phyloP scores from a whole-genome alignment of 2,113 vertebrate species.

The Catagonus wagneri region DNA sequence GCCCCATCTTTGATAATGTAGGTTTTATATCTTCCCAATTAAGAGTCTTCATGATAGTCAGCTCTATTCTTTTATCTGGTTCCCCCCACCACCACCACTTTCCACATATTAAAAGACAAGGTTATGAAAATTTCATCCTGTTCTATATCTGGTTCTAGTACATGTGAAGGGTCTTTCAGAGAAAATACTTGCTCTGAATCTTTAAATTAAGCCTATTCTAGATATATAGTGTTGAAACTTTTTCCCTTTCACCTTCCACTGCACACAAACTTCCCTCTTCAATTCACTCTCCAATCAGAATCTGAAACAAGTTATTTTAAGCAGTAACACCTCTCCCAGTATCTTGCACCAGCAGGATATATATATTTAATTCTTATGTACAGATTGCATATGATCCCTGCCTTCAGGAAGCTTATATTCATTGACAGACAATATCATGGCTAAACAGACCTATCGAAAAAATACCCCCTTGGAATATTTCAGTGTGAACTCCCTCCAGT shows the following conservation, averaged over 20 bases:
- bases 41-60: slow-evolving; percentile 7
- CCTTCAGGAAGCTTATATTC: neutral
- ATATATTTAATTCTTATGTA: neutral
- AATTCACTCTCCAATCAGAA: neutral
- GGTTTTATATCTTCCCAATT: slow-evolving; percentile 55
- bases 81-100: neutral
- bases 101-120: slow-evolving; percentile 45
- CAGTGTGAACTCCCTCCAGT: neutral
- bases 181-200: neutral
- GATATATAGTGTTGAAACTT: neutral
- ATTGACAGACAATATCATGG: neutral
- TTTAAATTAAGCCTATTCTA: slow-evolving; percentile 28
- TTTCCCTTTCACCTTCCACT: neutral
- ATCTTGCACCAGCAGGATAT: neutral
- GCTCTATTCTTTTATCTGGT: slow-evolving; percentile 48
- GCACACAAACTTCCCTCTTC: neutral
- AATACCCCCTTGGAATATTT: neutral
- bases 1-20: slow-evolving; percentile 50
- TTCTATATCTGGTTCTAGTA: slow-evolving; percentile 24
- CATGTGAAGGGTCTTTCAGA: slow-evolving; percentile 11
- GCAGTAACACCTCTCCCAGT: neutral
- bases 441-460: neutral
- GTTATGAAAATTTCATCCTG: neutral
- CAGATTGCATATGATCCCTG: neutral
- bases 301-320: slow-evolving; percentile 25